Conservation (phyloP, 2,888 invertebrate species). For the Pyrgus malvae region DNA sequence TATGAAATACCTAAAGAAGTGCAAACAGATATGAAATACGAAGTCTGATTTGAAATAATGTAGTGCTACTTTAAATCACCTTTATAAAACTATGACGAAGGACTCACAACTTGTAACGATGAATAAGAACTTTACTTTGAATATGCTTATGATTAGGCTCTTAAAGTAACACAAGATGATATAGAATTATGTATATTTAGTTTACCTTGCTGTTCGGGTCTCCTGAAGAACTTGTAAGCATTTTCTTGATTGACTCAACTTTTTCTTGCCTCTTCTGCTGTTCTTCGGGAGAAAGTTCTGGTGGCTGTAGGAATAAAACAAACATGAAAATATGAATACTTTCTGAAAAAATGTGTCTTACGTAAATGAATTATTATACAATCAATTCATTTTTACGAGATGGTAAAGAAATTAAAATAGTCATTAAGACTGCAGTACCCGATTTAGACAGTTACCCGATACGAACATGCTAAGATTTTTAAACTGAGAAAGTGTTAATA, state of each 20-base stretch:
- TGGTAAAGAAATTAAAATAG: too few relatives aligned
- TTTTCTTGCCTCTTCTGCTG: conserved; percentile 91
- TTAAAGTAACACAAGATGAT: too few relatives aligned
- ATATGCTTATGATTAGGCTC: neutral
- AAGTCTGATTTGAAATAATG: neutral
- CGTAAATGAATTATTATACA: too few relatives aligned
- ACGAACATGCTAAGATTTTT: too few relatives aligned
- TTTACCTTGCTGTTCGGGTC: conserved; percentile 73
- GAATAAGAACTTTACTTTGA: neutral
- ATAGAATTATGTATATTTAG: neutral
- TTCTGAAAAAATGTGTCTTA: neutral
- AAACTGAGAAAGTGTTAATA: too few relatives aligned
- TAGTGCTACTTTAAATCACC: neutral
- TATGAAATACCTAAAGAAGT: conserved; percentile 16
- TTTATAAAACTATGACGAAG: neutral
- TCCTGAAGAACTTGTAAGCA: conserved; percentile 87
- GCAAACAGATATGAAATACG: conserved; percentile 9
- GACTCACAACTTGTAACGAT: neutral
- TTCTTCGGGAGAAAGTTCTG: conserved; percentile 92
- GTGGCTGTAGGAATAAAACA: conserved; percentile 83
- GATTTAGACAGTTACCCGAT: too few relatives aligned
- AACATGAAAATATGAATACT: neutral
- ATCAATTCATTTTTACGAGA: too few relatives aligned
- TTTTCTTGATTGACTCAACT: conserved; percentile 94
- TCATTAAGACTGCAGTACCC: too few relatives aligned